Conservation (phyloP, 2,888 invertebrate species). For the Euplexia lucipara region DNA sequence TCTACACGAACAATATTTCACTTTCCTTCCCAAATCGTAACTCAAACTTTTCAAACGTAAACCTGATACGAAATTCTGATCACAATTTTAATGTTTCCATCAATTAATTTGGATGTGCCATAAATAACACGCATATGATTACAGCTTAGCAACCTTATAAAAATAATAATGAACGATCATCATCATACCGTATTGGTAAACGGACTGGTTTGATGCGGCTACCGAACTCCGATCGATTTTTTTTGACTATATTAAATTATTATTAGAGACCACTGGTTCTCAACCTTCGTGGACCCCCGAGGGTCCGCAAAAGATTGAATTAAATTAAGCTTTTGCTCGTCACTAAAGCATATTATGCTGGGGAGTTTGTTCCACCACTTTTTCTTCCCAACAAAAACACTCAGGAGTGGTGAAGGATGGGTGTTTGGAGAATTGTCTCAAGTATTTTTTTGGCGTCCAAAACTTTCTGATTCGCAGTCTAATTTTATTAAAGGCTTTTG, state of each 20-base stretch:
- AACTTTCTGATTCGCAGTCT: too few species aligned
- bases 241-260: conserved; percentile 51
- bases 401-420: too few species aligned
- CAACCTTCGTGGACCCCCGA: too few species aligned
- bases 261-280: too few species aligned
- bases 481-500: too few species aligned
- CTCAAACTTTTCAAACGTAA: not conserved
- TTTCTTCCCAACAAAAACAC: too few species aligned
- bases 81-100: conserved; percentile 58
- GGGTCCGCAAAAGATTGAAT: too few species aligned
- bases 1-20: conserved; percentile 20
- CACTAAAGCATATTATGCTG: too few species aligned
- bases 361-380: too few species aligned
- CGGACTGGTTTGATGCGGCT: conserved; percentile 49
- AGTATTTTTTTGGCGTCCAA: too few species aligned
- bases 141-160: conserved; percentile 54
- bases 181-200: conserved; percentile 45
- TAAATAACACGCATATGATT: conserved; percentile 55
- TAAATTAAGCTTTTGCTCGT: too few species aligned
- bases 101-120: conserved; percentile 53
- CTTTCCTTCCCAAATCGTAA: conserved; percentile 8
- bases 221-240: conserved; percentile 41
- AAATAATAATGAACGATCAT: conserved; percentile 59
- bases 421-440: too few species aligned
- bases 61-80: conserved; percentile 26